phyloP scores from a whole-genome alignment of 2,113 vertebrate genomes.

The Clarias gariepinus region DNA sequence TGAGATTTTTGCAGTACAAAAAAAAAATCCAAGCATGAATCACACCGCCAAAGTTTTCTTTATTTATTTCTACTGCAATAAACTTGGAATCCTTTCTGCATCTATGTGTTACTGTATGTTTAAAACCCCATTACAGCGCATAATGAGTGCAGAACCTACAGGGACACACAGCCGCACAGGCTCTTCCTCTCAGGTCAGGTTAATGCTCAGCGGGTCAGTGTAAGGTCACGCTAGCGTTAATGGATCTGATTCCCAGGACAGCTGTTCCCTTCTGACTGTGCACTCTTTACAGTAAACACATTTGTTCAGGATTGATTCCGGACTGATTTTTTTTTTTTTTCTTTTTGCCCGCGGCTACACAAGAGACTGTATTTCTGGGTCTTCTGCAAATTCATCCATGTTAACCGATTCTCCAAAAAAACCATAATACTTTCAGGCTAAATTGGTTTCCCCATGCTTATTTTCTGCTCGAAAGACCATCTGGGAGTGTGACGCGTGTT shows the following conservation, averaged over 20 bases:
- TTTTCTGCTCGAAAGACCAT: not conserved
- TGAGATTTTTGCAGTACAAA: not conserved
- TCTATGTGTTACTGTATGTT: not conserved
- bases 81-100: not conserved
- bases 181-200: constrained; percentile 33
- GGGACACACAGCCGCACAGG: constrained; percentile 43
- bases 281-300: constrained; percentile 37
- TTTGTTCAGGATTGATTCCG: not conserved
- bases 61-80: too few species aligned
- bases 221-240: not conserved
- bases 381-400: not conserved
- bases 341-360: not conserved
- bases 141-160: constrained; percentile 52
- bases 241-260: constrained; percentile 21
- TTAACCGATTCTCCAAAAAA: not conserved
- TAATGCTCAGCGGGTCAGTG: constrained; percentile 47
- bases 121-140: not conserved
- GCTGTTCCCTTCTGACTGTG: not conserved
- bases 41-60: not conserved
- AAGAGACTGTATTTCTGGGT: not conserved
- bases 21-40: not conserved
- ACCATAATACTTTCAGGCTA: not conserved
- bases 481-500: not conserved
- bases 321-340: not conserved
- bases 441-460: not conserved